Percentiles rank a stretch among this genome's conserved stretches.
Evolutionary conservation across 2,113 vertebrate genomes (phyloP).

Genomic region (Reinhardtius hippoglossoides): DNA sequence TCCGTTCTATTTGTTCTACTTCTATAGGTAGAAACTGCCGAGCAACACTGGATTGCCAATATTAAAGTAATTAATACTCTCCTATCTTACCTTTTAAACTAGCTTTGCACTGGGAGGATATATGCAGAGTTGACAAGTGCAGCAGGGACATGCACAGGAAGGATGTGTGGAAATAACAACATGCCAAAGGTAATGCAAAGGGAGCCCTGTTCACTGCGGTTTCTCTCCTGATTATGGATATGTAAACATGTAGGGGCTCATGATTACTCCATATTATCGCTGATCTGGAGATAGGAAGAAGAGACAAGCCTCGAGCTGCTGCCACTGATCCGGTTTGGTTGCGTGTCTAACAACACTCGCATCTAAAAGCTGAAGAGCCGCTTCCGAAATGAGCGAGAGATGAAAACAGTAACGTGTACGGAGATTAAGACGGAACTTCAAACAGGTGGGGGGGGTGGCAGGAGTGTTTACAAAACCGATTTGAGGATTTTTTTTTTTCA

Average conservation of each 20-base stretch:
- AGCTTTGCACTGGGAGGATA: slow-evolving; percentile 4
- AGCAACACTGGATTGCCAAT: too few species aligned
- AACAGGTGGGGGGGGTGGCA: slow-evolving; percentile 20
- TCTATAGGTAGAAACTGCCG: not conserved
- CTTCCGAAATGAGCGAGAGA: slow-evolving; percentile 32
- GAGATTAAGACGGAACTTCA: slow-evolving; percentile 50
- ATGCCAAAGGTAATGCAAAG: slow-evolving; percentile 24
- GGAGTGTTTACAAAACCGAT: slow-evolving; percentile 50
- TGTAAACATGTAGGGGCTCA: slow-evolving; percentile 13
- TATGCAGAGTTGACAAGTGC: slow-evolving; percentile 12
- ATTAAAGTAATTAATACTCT: too few species aligned
- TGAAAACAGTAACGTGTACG: slow-evolving; percentile 15
- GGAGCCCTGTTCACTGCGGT: not conserved
- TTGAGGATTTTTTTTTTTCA: slow-evolving; percentile 16
- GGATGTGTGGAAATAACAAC: slow-evolving; percentile 13
- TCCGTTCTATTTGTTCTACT: too few species aligned
- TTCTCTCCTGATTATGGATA: slow-evolving; percentile 49
- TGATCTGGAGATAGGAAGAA: not conserved
- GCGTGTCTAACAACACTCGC: not conserved
- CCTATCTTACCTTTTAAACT: too few species aligned
- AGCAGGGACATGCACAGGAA: not conserved
- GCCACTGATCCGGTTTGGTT: not conserved
- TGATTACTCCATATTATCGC: slow-evolving; percentile 39
- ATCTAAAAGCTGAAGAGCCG: slow-evolving; percentile 13
- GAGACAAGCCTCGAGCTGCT: not conserved